Evolutionary conservation across 1,140 invertebrate genomes (phyloP).

Genomic region (Drosophila suzukii): DNA sequence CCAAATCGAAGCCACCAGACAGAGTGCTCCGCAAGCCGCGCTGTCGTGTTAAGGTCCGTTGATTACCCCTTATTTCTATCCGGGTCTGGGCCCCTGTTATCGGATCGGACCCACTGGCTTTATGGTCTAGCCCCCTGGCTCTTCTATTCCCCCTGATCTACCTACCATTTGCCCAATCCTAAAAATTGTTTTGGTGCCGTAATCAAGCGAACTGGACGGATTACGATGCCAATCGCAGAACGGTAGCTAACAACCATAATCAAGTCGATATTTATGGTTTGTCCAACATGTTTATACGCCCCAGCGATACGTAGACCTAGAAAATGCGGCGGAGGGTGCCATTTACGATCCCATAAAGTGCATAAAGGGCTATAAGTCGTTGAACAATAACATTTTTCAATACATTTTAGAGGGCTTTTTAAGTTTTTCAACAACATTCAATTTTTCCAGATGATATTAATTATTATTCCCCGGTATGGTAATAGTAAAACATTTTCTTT

Average conservation of each 20-base stretch:
- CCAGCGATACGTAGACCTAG: conserved; percentile 13
- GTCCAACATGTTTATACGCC: conserved; percentile 44
- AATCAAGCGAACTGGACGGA: conserved; percentile 66
- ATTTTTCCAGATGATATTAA: too few species aligned
- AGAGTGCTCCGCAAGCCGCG: conserved; percentile 7
- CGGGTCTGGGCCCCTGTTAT: conserved; percentile 38
- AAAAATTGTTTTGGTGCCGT: conserved; percentile 44
- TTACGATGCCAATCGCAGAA: conserved; percentile 73
- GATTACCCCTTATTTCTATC: conserved; percentile 1
- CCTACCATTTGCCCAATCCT: too few species aligned
- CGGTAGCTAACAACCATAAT: conserved; percentile 77
- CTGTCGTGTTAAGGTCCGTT: background rate
- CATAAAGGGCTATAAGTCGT: conserved; percentile 29
- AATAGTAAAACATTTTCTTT: background rate
- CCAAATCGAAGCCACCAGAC: conserved; percentile 22
- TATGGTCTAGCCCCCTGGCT: background rate
- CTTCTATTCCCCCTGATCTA: background rate
- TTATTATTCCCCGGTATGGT: background rate
- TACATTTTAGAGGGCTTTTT: too few species aligned
- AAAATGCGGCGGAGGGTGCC: background rate
- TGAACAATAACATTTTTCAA: conserved; percentile 13
- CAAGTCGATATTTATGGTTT: conserved; percentile 70
- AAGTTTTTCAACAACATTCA: too few species aligned
- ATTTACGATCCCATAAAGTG: conserved; percentile 37
- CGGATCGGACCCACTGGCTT: conserved; percentile 14